Conservation (phyloP, 2,113 vertebrate species). For the Prolemur simus region DNA sequence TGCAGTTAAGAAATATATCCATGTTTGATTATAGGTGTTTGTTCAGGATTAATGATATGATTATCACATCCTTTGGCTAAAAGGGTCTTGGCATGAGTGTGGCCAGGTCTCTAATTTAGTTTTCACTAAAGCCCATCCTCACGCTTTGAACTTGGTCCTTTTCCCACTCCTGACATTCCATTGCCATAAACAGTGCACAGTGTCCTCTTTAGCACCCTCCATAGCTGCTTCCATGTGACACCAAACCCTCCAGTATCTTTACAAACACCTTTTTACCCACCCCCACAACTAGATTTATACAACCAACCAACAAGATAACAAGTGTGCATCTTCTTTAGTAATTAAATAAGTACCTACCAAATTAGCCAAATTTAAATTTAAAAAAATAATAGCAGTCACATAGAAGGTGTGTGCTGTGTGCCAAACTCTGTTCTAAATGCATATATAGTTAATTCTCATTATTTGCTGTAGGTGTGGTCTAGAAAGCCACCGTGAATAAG, state of each 20-base stretch:
- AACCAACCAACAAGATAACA: neutral
- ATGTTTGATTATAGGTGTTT: too few species aligned
- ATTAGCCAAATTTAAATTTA: neutral
- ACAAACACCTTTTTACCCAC: neutral
- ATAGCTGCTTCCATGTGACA: neutral
- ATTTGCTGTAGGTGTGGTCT: accelerated
- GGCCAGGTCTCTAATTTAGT: neutral
- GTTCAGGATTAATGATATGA: neutral
- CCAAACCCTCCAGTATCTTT: neutral
- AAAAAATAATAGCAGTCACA: neutral
- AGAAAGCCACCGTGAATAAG: neutral
- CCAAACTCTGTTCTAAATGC: neutral
- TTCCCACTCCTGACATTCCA: neutral
- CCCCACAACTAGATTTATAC: neutral
- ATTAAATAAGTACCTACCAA: neutral
- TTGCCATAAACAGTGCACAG: accelerated
- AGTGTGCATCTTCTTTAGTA: neutral
- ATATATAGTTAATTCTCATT: neutral
- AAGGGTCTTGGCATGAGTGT: neutral
- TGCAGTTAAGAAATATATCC: neutral
- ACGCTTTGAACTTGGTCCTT: accelerated
- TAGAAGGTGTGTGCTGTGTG: too few species aligned
- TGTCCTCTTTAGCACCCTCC: too few species aligned
- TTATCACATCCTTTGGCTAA: neutral
- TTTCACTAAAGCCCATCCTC: neutral